Evolutionary conservation across 1,140 invertebrate genomes (phyloP), one percentile per base, ranked within the genome.

Genomic region (Zaprionus gabonicus): DNA sequence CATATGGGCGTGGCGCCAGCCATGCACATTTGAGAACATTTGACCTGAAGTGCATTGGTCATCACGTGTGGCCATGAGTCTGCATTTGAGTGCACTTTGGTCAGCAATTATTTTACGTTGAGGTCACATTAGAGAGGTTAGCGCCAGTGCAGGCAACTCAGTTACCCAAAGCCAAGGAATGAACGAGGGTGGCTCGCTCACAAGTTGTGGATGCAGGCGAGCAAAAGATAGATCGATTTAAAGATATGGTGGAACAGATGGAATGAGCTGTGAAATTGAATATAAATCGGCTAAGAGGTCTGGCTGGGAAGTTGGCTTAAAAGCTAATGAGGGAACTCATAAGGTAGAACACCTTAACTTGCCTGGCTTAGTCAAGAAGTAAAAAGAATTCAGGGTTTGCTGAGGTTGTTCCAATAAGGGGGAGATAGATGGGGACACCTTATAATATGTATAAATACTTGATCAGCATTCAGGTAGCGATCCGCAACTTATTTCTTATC

Each of bases 61-160:
- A 88, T 88, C 84, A 88, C 84, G 85, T 88, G 84, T 84, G 85
- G 81, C 84, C 78, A 88, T 90, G 85, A 91, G 85, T 90, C 86
- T 91, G 85, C 86, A 85, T 90, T 90, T 91, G 86, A 91, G 86
- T 91, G 85, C 86, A 85, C 85, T 91, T 90, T 82, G 85, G 85
- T 91, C 86, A 90, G 85, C 85, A 90, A 90, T 90, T 90, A 90
- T 90, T 90, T 90, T 90, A 91, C 82, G 86, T 90, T 91, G 85
- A 90, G 85, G 86, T 90, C 86, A 78, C 86, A 91, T 91, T 90
- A 85, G 84, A 88, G 85, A 80, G 84, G 81, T 76, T 56, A 59
- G 59, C 81, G 63, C 78, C 81, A 80, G 62, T 67, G 70, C 55
- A 28, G 79, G 63, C 82, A 77, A 80, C 76, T 80, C 58, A 60